phyloP scores from a whole-genome alignment of 1,140 invertebrate species.

The Lamellibrachia luymesi region DNA sequence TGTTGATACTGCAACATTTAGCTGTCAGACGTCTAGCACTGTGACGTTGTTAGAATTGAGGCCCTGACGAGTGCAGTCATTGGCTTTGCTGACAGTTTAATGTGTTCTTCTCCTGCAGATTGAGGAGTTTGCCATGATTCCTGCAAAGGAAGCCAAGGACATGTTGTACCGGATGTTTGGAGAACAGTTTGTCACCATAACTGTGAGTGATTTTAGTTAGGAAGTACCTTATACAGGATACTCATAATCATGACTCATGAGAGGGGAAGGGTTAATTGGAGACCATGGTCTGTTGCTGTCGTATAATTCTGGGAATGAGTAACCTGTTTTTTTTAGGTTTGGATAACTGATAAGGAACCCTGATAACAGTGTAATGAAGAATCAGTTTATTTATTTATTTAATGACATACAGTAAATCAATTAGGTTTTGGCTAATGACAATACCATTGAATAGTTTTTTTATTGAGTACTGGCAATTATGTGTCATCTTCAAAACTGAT shows the following conservation, averaged over 20 bases:
- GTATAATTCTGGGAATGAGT: not conserved
- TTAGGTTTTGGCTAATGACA: not conserved
- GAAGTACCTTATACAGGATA: not conserved
- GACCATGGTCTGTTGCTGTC: too few relatives aligned
- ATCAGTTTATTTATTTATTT: not conserved
- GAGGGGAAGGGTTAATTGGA: not conserved
- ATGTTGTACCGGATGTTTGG: constrained; percentile 77
- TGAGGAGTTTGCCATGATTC: constrained; percentile 83
- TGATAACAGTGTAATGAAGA: not conserved
- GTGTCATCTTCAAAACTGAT: too few relatives aligned
- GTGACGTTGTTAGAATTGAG: not conserved
- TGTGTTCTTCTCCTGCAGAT: constrained; percentile 60
- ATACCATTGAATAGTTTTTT: not conserved
- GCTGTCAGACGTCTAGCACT: not conserved
- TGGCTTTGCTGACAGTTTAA: not conserved
- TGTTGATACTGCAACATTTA: not conserved
- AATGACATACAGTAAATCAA: not conserved
- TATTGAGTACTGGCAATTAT: not conserved
- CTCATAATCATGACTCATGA: not conserved
- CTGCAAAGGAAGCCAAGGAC: constrained; percentile 82
- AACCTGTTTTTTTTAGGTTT: not conserved
- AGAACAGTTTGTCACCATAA: constrained; percentile 71
- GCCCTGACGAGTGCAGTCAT: not conserved
- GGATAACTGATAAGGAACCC: not conserved
- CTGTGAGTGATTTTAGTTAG: not conserved